Conservation (phyloP, 1,140 invertebrate genomes). For the Thaumatotibia leucotreta region DNA sequence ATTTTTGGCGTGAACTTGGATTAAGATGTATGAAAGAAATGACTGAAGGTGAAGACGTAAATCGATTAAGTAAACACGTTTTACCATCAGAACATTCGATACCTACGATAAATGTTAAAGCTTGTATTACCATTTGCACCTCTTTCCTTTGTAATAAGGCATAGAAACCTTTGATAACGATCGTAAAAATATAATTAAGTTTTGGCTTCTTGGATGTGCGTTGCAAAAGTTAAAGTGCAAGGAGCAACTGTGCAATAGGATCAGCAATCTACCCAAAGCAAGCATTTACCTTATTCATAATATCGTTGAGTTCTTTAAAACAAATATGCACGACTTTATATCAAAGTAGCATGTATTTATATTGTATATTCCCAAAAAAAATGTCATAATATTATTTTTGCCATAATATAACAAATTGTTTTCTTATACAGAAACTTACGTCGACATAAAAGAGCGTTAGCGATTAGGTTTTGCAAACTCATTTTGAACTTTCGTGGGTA, state of each 20-base stretch:
- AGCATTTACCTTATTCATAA: not conserved
- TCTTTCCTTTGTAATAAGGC: not conserved
- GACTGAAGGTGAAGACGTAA: not conserved
- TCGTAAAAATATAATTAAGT: not conserved
- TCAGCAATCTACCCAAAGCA: not conserved
- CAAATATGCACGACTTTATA: too few relatives aligned
- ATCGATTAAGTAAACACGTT: not conserved
- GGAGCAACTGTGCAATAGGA: not conserved
- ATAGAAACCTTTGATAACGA: not conserved
- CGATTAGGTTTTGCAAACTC: too few relatives aligned
- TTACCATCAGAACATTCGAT: not conserved
- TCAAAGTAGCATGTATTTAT: too few relatives aligned
- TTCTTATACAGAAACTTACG: too few relatives aligned
- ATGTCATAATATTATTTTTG: too few relatives aligned
- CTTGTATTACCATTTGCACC: not conserved
- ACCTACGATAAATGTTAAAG: not conserved
- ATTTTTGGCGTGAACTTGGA: conserved; percentile 3
- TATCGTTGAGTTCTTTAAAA: too few relatives aligned
- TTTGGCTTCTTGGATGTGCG: not conserved
- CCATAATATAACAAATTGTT: too few relatives aligned
- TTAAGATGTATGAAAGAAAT: conserved; percentile 10
- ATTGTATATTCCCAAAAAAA: too few relatives aligned
- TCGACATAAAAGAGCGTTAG: too few relatives aligned
- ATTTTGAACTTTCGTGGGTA: too few relatives aligned
- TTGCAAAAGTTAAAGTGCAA: not conserved